Evolutionary conservation across 2,113 vertebrate species (phyloP), one percentile per base, ranked within the genome.

Genomic region (Amphilophus citrinellus): DNA sequence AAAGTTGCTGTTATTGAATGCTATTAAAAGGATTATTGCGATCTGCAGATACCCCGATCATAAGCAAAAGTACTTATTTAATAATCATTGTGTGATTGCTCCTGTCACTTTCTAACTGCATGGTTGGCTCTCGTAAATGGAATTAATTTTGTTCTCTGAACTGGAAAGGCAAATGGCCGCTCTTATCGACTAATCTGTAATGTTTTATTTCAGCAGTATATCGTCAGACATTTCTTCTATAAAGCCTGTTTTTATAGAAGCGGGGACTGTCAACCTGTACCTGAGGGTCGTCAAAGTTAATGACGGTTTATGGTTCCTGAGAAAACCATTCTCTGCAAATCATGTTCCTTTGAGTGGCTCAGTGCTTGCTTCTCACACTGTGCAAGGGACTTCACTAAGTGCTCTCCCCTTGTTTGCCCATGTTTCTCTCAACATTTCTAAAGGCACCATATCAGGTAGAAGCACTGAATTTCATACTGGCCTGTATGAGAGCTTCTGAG

Each of bases 131-230:
- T 73, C 47, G 0, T 76, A 76, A 76, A 24, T 58, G 53, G 53
- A 76, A 73, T 56, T 58, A 39, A 58, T 58, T 76, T 58, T 76
- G 53, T 37, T 35, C 53, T 37, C 20, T 76, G 68, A 73, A 14
- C 27, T 2, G 10, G 47, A 73, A 73, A 73, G 27, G 53, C 32
- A 37, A 76, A 58, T 39, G 30, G 39, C 50, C 39, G 7, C 53
- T 58, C 73, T 76, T 58, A 76, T 59, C 8, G 32, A 76, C 73
- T 76, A 37, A 71, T 71, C 66, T 53, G 24, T 13, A 20, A 71
- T 71, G 10, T 56, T 73, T 73, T 53, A 56, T 47, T 56, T 56
- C 27, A 35, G 47, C 27, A 53, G 27, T 32, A 73, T 32, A 47
- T 73, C 47, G 35, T 73, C 68, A 35, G 27, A 56, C 27, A 56